Base-by-base conservation (phyloP, 1,140 invertebrate species). In the Apolygus lucorum region DNA sequence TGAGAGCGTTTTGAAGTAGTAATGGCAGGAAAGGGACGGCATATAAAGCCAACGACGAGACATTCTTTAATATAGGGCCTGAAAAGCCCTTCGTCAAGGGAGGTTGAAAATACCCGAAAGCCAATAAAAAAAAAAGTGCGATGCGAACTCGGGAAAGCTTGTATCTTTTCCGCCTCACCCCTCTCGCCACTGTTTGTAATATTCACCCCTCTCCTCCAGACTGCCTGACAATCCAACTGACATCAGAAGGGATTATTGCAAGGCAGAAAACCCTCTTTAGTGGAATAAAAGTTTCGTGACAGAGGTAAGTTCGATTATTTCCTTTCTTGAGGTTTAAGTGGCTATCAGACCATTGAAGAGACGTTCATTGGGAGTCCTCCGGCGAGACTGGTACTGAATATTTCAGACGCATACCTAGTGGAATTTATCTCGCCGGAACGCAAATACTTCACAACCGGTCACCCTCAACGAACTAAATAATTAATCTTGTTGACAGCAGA, bases 231-330 rank as follows among this genome's bases (percentile, higher is more conserved):
- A 42, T 42, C 34, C 34, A 17, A 42, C 34, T 42, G 34, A 42
- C 34, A 42, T 4, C 4, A 42, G 34, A 42, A 42, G 17, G 34
- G 34, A n/a, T 42, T 42, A 42, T 42, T 42, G 34, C 34, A 42
- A 42, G 34, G 34, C 34, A 17, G 17, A 42, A 17, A 42, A 42
- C 34, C 34, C 4, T 4, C n/a, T n/a, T 8, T 42, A 42, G 34
- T 17, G 17, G 34, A 42, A 42, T 42, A 42, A 42, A 8, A 22
- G 54, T 59, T 59, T 22, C 54, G 11, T 59, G 54, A 13, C 11
- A 21, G 54, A 59, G 54, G 54, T 59, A 59, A 22, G 11, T 24
- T 21, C 22, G 54, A 59, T 59, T 59, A 59, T 59, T 59, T 21
- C 54, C 54, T 24, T 21, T 21, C 22, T 14, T 22, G 4, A 59